Evolutionary conservation across 2,888 invertebrate genomes (phyloP).

Genomic region (Pristionchus mayeri): DNA sequence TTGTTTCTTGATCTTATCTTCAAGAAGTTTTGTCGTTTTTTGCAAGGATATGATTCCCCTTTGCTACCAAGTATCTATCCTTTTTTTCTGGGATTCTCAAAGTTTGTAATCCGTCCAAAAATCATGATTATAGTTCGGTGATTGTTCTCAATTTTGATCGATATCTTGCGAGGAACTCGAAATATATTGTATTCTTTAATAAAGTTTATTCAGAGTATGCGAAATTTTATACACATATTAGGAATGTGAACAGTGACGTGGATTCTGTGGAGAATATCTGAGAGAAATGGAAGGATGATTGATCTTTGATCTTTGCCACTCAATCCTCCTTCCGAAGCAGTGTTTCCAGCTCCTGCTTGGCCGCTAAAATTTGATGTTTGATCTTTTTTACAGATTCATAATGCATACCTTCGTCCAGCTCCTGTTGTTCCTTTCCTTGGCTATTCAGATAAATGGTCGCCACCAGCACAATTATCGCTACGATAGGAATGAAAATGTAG

Average conservation of each 20-base stretch:
- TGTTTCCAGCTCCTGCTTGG: conserved; percentile 9
- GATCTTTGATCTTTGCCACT: conserved; percentile 36
- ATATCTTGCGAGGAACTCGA: conserved; percentile 1
- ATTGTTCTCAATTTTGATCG: conserved; percentile 18
- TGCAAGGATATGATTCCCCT: too few relatives aligned
- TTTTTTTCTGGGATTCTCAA: too few relatives aligned
- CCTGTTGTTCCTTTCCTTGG: conserved; percentile 6
- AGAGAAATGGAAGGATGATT: background rate
- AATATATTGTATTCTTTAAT: background rate
- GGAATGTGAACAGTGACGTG: background rate
- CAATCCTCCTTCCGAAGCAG: conserved; percentile 28
- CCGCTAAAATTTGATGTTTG: background rate
- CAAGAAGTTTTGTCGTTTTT: too few relatives aligned
- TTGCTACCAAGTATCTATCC: too few relatives aligned
- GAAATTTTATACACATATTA: background rate
- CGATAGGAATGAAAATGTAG: conserved; percentile 69
- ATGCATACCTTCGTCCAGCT: background rate
- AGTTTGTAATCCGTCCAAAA: background rate
- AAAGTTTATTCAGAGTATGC: background rate
- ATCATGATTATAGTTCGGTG: background rate
- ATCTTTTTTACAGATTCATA: background rate
- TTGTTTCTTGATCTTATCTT: too few relatives aligned
- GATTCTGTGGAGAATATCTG: conserved; percentile 36
- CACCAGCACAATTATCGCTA: conserved; percentile 64
- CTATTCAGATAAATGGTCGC: conserved; percentile 56